Evolutionary conservation across 30 jellyfish, hydroid and myxozoan genomes (phyloP), one percentile per base, ranked within the genome.

Genomic region (Turritopsis dohrnii): DNA sequence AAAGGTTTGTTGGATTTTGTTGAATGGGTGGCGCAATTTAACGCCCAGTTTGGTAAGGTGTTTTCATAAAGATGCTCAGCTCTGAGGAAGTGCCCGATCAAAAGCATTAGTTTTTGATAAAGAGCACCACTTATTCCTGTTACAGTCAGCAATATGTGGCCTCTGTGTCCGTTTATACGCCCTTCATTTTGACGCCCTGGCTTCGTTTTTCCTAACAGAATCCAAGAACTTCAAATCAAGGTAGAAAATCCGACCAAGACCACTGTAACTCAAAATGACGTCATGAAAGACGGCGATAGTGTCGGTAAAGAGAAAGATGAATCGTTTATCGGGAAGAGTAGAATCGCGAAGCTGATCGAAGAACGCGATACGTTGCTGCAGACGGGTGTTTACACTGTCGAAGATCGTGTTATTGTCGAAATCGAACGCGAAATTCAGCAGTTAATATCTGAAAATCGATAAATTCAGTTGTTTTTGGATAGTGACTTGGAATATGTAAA

Each of bases 361-460:
- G 99, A 94, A 54, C 89, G 99, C 71, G 99, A 94, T 74, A 94
- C 99, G 31, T 77, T 94, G 53, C 83, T 94, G 21, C 91, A 95
- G 84, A 94, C 99, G 54, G 99, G 99, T 16, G 99, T 94, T 9
- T 94, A 94, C 77, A 83, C 96, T 23, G 87, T 89, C 7, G 94
- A 89, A 52, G 99, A 94, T 89, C 95, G 83, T 71, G 96, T 94
- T 24, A 94, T 94, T 72, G 81, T 74, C 8, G 99, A 94, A 87
- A 54, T 94, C 27, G 99, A 94, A 53, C 79, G 90, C 52, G 97
- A 94, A 81, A 94, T 94, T 8, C 89, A 74, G 25, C 74, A 84
- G 7, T 52, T 74, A n/a, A 72, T 84, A 23, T 29, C 86, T 65
- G 31, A 30, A 30, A 29, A 69, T 69, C 0, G 30, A 69, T 69